Evolutionary conservation across 2,888 invertebrate genomes (phyloP).

Genomic region (Tanytarsus gracilentus): DNA sequence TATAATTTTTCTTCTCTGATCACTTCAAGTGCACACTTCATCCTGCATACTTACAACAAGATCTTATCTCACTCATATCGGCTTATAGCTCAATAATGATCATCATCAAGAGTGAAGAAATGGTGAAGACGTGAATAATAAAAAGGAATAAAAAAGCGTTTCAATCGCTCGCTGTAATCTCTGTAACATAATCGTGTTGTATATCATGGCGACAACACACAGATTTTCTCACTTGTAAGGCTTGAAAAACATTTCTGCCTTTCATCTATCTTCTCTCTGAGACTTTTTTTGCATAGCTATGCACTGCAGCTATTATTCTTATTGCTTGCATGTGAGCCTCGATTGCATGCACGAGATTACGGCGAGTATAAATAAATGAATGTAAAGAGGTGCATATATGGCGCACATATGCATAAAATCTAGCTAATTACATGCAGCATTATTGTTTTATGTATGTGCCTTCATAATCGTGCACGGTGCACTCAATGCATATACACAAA

Average conservation of each 20-base stretch:
- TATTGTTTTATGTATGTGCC: background rate
- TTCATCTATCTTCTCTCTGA: background rate
- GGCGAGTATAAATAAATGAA: no score
- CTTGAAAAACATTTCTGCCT: background rate
- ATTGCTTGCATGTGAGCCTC: constrained; percentile 13
- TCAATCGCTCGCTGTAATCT: background rate
- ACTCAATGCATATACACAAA: background rate
- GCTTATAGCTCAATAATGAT: no score
- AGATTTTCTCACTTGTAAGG: constrained; percentile 25
- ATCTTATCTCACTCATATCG: no score
- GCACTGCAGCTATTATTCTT: constrained; percentile 6
- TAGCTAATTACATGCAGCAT: constrained; percentile 23
- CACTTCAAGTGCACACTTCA: no score
- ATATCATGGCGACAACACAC: constrained; percentile 25
- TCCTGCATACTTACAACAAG: no score
- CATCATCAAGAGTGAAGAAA: background rate
- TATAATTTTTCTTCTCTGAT: no score
- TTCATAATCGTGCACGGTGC: background rate
- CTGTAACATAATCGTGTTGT: constrained; percentile 17
- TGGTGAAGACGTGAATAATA: background rate
- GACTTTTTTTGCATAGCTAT: background rate
- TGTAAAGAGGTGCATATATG: background rate
- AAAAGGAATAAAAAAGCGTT: background rate
- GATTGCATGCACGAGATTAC: no score
- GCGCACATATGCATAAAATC: background rate